phyloP scores from a whole-genome alignment of 2,797 vertebrate species.

The Furcifer pardalis region DNA sequence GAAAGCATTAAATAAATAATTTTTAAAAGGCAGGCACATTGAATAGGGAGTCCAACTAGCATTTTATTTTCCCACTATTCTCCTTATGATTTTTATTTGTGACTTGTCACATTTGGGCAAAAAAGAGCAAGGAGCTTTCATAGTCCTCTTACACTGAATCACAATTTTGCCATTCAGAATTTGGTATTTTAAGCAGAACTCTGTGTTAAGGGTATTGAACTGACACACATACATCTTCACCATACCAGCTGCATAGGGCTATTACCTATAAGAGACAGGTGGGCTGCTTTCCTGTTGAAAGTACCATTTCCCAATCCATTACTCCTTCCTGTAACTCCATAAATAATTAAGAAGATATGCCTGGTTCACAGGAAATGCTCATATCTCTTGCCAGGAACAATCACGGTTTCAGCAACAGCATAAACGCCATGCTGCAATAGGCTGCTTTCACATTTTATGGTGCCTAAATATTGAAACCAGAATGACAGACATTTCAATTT shows the following conservation, averaged over 20 bases:
- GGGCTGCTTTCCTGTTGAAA: constrained; percentile 43
- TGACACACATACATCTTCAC: not conserved
- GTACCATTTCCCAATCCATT: constrained; percentile 46
- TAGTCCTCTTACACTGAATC: not conserved
- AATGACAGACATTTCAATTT: constrained; percentile 48
- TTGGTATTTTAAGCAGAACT: constrained; percentile 30
- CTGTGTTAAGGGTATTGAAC: constrained; percentile 42
- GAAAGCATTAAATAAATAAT: not conserved
- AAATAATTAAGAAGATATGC: constrained; percentile 58
- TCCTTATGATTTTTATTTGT: constrained; percentile 31
- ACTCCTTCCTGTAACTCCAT: constrained; percentile 50
- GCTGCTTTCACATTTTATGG: constrained; percentile 50
- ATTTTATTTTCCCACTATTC: constrained; percentile 17
- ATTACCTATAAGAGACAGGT: constrained; percentile 50
- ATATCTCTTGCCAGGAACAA: constrained; percentile 50
- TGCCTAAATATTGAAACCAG: constrained; percentile 35
- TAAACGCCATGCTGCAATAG: constrained; percentile 21
- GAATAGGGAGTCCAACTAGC: not conserved
- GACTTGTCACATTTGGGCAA: constrained; percentile 23
- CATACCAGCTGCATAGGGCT: constrained; percentile 34
- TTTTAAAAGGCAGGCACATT: not conserved
- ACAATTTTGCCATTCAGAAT: not conserved
- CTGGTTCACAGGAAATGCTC: constrained; percentile 48
- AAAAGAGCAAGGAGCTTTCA: constrained; percentile 3
- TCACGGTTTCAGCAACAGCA: constrained; percentile 45